Evolutionary conservation across 64 coral and sea anemone genomes (phyloP), one percentile per base, ranked within the genome.

Genomic region (Astreopora myriophthalma): DNA sequence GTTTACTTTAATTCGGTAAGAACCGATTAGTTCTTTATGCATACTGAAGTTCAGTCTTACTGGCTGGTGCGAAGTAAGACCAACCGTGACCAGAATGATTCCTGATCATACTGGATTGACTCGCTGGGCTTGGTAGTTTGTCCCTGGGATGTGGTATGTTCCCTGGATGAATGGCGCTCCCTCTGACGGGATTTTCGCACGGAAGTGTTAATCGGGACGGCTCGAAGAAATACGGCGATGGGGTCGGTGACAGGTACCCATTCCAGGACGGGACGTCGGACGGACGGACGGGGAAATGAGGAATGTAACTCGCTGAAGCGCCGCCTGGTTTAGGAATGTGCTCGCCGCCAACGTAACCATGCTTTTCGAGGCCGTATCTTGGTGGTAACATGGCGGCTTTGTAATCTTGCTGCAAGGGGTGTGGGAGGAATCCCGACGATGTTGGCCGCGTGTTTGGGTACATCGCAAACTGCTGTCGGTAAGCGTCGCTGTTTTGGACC

Each of bases 381-480:
- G 79, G 22, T 38, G 52, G 55, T n/a, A 64, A 83, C 55, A 83
- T 83, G 6, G 79, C 79, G 5, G 55, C 5, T 65, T 83, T 83
- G 52, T 83, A 83, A 24, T 83, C 79, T 22, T 83, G 79, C 3
- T 33, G 79, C 28, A 83, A 10, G 8, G 79, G 39, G 33, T 83
- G 79, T 57, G 55, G 9, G 0, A 83, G 79, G n/a, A 64, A 83
- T 36, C 55, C 79, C 24, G 79, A 83, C 20, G 92, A 72, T 2
- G 85, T 31, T 19, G 92, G 85, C 0, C 86, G 24, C 22, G 87
- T 64, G 80, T 40, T 94, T 0, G 92, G 92, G 32, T 89, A 94
- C 25, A 88, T 51, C 60, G 85, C 92, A 12, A 80, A 94, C 63
- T 80, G 87, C 14, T 88, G 76, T n/a, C 85, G 75, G 8, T 63